These are phyloP conservation scores for Synanthedon vespiformis DNA, from an alignment of 2,888 invertebrate species.

Conservation along the genomic window DNA sequence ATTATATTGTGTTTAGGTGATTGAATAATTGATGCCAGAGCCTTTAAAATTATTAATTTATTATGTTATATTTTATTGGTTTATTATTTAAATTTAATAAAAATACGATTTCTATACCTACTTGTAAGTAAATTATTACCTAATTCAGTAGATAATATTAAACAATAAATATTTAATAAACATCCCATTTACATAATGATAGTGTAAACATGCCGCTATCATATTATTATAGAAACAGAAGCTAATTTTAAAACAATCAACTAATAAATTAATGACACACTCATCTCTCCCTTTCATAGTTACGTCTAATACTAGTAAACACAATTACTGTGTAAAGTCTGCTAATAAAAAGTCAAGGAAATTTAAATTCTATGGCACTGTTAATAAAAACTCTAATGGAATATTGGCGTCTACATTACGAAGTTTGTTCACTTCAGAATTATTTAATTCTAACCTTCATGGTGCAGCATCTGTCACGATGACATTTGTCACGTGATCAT, in stretches of 20 bases:
- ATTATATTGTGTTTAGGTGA: too few species aligned
- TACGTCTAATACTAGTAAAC: neutral
- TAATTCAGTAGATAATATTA: too few species aligned
- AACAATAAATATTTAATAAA: neutral
- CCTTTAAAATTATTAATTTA: too few species aligned
- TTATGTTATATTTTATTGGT: too few species aligned
- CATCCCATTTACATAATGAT: slow-evolving; percentile 5
- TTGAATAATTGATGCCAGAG: too few species aligned
- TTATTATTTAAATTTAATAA: too few species aligned
- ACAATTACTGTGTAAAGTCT: neutral
- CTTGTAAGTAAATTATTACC: too few species aligned
- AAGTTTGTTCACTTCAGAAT: neutral
- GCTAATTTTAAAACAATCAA: slow-evolving; percentile 28
- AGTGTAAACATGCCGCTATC: slow-evolving; percentile 5
- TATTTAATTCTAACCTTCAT: slow-evolving; percentile 6
- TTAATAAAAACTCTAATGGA: too few species aligned
- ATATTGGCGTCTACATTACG: too few species aligned
- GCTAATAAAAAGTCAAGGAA: neutral
- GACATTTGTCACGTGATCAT: slow-evolving; percentile 66
- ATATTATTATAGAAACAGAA: slow-evolving; percentile 13
- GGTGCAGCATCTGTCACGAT: slow-evolving; percentile 48
- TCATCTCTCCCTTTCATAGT: slow-evolving; percentile 16
- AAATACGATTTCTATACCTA: too few species aligned
- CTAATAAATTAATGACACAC: slow-evolving; percentile 38
- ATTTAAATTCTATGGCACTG: neutral